phyloP scores from a whole-genome alignment of 2,888 invertebrate species.

The Sicus ferrugineus region DNA sequence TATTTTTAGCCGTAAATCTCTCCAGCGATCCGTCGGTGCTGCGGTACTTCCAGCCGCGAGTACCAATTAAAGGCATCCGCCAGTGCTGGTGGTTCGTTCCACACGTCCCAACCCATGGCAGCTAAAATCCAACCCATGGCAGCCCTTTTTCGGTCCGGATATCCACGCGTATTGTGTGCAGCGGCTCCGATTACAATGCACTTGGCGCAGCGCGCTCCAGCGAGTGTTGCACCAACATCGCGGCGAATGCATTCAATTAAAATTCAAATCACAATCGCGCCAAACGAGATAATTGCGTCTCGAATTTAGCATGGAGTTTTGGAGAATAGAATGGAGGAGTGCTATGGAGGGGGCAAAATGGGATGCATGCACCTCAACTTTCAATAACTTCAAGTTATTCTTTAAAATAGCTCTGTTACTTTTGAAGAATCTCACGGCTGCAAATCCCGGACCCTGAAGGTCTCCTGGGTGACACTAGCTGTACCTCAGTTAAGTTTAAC shows the following conservation, averaged over 20 bases:
- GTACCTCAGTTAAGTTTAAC: too few relatives aligned
- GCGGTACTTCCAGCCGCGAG: neutral
- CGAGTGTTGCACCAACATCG: neutral
- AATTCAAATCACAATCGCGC: constrained; percentile 15
- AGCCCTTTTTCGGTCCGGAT: constrained; percentile 22
- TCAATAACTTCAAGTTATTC: too few relatives aligned
- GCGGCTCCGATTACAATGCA: neutral
- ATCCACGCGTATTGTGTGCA: neutral
- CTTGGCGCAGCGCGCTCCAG: neutral
- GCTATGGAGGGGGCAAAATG: neutral
- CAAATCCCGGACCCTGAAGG: too few relatives aligned
- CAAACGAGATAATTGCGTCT: neutral
- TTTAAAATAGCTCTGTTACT: too few relatives aligned
- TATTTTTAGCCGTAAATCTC: constrained; percentile 9
- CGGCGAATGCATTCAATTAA: constrained; percentile 6
- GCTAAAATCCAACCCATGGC: neutral
- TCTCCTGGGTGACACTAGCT: too few relatives aligned
- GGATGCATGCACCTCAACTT: too few relatives aligned
- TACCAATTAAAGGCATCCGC: neutral
- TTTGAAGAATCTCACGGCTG: too few relatives aligned
- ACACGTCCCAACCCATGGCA: neutral
- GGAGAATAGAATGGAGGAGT: neutral
- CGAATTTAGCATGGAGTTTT: too few relatives aligned
- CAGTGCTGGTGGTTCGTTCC: neutral
- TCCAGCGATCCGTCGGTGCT: neutral